Percentiles rank a stretch among this genome's conserved stretches.
These are phyloP conservation scores for Seriola quinqueradiata DNA, from an alignment of 2,113 vertebrate genomes.

Conservation along the genomic window DNA sequence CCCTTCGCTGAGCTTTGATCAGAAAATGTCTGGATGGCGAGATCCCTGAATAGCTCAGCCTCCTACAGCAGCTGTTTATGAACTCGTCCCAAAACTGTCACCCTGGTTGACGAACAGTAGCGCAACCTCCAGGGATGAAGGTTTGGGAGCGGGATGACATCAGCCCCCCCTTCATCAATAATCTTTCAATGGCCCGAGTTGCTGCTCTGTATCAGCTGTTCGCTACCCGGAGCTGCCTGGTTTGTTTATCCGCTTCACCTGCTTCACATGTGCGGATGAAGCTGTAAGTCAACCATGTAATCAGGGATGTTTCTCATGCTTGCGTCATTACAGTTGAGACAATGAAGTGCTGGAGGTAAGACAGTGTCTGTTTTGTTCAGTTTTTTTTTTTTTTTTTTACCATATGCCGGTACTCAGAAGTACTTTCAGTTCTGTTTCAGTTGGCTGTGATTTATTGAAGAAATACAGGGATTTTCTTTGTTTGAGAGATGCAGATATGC, in stretches of 20 bases:
- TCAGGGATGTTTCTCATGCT: slow-evolving; percentile 25
- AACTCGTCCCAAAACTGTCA: slow-evolving; percentile 76
- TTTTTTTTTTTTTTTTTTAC: neutral
- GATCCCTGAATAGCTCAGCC: slow-evolving; percentile 58
- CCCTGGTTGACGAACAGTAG: slow-evolving; percentile 54
- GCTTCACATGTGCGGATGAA: slow-evolving; percentile 26
- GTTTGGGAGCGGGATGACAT: slow-evolving; percentile 30
- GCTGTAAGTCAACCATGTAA: neutral
- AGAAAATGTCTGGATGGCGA: slow-evolving; percentile 59
- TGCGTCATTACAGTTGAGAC: slow-evolving; percentile 39
- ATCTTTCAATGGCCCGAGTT: slow-evolving; percentile 10
- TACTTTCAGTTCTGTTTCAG: slow-evolving; percentile 1
- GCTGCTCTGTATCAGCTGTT: neutral
- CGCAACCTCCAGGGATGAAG: slow-evolving; percentile 27
- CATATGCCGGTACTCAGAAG: neutral
- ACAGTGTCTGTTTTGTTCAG: neutral
- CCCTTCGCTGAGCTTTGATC: slow-evolving; percentile 69
- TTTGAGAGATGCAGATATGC: slow-evolving; percentile 9
- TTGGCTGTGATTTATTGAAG: neutral
- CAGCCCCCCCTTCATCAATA: slow-evolving; percentile 30
- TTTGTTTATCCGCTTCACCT: slow-evolving; percentile 25
- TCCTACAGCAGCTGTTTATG: slow-evolving; percentile 63
- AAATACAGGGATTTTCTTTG: neutral
- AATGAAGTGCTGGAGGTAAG: neutral
- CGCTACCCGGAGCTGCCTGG: slow-evolving; percentile 2